phyloP scores from a whole-genome alignment of 2,113 vertebrate genomes.

The Aegotheles bennettii region DNA sequence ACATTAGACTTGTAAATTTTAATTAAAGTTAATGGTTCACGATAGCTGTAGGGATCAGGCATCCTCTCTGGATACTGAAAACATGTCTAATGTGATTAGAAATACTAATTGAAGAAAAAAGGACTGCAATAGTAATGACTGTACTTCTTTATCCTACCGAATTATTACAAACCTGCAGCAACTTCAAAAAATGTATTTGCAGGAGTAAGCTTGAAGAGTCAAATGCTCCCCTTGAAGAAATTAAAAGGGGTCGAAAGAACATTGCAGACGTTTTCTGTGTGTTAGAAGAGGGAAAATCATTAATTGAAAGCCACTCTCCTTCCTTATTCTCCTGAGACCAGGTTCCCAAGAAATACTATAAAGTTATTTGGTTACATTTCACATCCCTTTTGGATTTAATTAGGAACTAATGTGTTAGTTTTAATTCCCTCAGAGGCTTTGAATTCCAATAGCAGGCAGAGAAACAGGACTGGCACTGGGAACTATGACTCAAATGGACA shows the following conservation, averaged over 20 bases:
- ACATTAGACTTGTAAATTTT: slow-evolving; percentile 85
- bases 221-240: slow-evolving; percentile 40
- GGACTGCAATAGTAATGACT: slow-evolving; percentile 45
- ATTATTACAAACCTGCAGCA: slow-evolving; percentile 55
- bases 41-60: slow-evolving; percentile 78
- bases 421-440: slow-evolving; percentile 54
- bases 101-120: slow-evolving; percentile 75
- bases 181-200: slow-evolving; percentile 34
- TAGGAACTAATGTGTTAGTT: slow-evolving; percentile 12
- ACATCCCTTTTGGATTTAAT: slow-evolving; percentile 58
- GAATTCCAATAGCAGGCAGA: neutral
- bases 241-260: slow-evolving; percentile 18
- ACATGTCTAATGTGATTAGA: slow-evolving; percentile 77
- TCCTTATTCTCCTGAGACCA: slow-evolving; percentile 1
- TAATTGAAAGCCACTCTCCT: neutral
- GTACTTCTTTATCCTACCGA: slow-evolving; percentile 51
- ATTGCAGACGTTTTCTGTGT: neutral
- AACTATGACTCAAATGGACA: slow-evolving; percentile 34
- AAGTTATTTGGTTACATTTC: slow-evolving; percentile 45
- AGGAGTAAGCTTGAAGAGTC: slow-evolving; percentile 14
- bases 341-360: slow-evolving; percentile 40
- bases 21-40: slow-evolving; percentile 82
- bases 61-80: slow-evolving; percentile 76
- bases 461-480: slow-evolving; percentile 23
- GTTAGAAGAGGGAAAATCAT: neutral